Evolutionary conservation across 2,888 invertebrate genomes (phyloP).

Genomic region (Pediacus dermestoides): DNA sequence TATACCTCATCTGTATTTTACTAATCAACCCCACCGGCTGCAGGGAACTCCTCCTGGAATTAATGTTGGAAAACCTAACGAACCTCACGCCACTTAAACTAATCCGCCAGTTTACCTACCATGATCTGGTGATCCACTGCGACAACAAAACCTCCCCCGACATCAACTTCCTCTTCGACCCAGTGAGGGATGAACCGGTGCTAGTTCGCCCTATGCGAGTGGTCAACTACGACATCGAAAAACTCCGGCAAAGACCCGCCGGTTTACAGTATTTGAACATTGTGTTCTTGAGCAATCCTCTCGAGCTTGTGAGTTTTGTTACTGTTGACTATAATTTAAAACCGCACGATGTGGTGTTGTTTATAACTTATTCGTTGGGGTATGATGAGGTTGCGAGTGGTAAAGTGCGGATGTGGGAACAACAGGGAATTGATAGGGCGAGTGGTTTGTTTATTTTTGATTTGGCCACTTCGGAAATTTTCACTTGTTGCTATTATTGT

Average conservation of each 20-base stretch:
- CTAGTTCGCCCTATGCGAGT: constrained; percentile 1
- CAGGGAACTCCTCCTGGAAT: too few species aligned
- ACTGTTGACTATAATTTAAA: constrained; percentile 11
- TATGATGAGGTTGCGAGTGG: not conserved
- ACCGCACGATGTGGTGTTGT: constrained; percentile 12
- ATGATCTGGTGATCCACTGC: constrained; percentile 9
- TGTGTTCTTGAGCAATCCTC: constrained; percentile 13
- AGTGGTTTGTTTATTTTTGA: constrained; percentile 10
- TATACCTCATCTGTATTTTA: too few species aligned
- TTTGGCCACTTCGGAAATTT: constrained; percentile 1
- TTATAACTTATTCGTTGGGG: too few species aligned
- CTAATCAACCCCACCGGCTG: too few species aligned
- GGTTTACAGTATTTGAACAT: constrained; percentile 15
- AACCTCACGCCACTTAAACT: too few species aligned
- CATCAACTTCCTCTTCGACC: constrained; percentile 1
- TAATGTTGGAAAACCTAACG: too few species aligned
- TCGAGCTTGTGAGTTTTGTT: constrained; percentile 11
- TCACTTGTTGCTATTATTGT: constrained; percentile 17
- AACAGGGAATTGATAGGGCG: constrained; percentile 12
- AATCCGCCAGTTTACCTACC: constrained; percentile 10
- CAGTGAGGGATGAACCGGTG: constrained; percentile 3
- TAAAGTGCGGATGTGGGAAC: constrained; percentile 9
- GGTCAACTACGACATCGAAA: not conserved
- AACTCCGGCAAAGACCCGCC: constrained; percentile 4
- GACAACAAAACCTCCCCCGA: constrained; percentile 8